Conservation (phyloP, 1,140 invertebrate species). For the Drosophila takahashii region DNA sequence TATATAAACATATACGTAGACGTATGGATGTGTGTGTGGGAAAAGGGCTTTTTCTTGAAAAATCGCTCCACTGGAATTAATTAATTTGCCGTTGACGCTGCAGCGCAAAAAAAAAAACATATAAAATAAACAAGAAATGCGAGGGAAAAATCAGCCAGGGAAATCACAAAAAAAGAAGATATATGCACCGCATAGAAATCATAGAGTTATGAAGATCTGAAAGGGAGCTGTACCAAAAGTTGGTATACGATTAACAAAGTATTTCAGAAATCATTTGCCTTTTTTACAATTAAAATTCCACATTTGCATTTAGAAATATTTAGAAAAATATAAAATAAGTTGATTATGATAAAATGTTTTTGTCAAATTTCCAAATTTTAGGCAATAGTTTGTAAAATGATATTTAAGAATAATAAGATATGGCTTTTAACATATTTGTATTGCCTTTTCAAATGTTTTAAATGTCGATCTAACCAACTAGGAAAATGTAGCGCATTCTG, state of each 20-base stretch:
- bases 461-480: not conserved
- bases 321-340: too few relatives aligned
- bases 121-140: slow-evolving; percentile 51
- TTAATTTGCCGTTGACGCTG: slow-evolving; percentile 73
- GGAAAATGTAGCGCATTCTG: slow-evolving; percentile 9
- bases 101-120: slow-evolving; percentile 24
- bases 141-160: slow-evolving; percentile 21
- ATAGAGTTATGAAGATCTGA: not conserved
- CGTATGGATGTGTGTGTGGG: slow-evolving; percentile 22
- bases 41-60: slow-evolving; percentile 82
- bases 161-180: slow-evolving; percentile 4
- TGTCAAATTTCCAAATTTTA: too few relatives aligned
- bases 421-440: too few relatives aligned
- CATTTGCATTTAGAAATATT: too few relatives aligned
- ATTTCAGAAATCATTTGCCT: too few relatives aligned
- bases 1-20: not conserved
- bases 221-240: not conserved
- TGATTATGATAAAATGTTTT: too few relatives aligned
- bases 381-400: too few relatives aligned
- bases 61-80: slow-evolving; percentile 82
- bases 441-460: not conserved
- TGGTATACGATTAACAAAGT: not conserved
- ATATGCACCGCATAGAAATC: not conserved
- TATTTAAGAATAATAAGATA: too few relatives aligned
- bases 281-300: too few relatives aligned